A percentile compares a stretch with the other conserved stretches of the same genome.
These are phyloP conservation scores for Megaceryle maxima DNA, from an alignment of 2,113 vertebrate species.

Conservation along the genomic window DNA sequence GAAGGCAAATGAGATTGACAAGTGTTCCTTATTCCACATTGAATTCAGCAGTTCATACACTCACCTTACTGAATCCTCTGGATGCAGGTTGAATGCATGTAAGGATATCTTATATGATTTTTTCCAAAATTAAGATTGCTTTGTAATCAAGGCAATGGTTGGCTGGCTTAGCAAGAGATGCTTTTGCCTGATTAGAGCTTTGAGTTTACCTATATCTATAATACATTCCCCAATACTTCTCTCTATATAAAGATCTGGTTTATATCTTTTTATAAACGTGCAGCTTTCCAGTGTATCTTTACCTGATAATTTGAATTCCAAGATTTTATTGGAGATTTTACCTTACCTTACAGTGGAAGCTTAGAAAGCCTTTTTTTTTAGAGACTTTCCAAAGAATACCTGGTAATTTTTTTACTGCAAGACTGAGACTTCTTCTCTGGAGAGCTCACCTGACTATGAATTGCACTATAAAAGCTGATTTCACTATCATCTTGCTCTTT, in stretches of 20 bases:
- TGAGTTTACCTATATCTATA: neutral
- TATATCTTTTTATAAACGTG: neutral
- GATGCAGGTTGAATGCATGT: neutral
- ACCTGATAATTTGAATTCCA: neutral
- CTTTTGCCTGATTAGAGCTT: neutral
- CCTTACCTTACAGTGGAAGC: neutral
- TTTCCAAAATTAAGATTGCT: neutral
- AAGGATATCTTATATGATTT: accelerated
- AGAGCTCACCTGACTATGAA: neutral
- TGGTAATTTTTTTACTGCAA: neutral
- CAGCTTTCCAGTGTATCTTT: neutral
- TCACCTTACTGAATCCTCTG: neutral
- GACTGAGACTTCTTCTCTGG: neutral
- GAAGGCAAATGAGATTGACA: neutral
- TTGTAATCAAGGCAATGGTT: neutral
- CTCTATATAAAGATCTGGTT: neutral
- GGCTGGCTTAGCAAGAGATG: neutral
- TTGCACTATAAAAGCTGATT: neutral
- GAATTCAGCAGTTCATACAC: neutral
- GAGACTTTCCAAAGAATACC: neutral
- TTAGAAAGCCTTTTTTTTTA: neutral
- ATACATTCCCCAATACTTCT: neutral
- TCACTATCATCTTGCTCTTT: neutral
- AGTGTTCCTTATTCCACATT: neutral
- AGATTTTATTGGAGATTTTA: neutral